phyloP scores from a whole-genome alignment of 1,140 invertebrate species.

The Trichogramma pretiosum region DNA sequence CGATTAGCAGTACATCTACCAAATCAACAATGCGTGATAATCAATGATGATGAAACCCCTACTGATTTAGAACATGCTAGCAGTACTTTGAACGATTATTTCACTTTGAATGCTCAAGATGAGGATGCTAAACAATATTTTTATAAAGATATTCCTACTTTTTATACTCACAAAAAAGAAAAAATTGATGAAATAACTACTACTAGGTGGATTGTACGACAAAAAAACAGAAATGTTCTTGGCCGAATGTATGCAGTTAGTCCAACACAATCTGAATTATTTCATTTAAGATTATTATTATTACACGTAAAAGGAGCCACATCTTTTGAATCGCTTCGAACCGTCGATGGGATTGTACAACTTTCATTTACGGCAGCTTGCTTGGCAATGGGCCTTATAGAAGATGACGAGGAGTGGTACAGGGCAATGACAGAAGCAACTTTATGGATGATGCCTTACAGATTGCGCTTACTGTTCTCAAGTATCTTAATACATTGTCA shows the following conservation, averaged over 20 bases:
- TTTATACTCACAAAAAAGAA: background rate
- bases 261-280: conserved; percentile 25
- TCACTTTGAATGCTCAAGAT: conserved; percentile 9
- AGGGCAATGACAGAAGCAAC: conserved; percentile 4
- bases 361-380: conserved; percentile 30
- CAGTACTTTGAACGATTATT: conserved; percentile 13
- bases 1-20: conserved; percentile 2
- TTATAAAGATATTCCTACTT: conserved; percentile 1
- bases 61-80: background rate
- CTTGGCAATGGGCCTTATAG: conserved; percentile 23
- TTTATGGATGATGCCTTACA: conserved; percentile 10
- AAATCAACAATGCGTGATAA: conserved; percentile 4
- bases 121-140: conserved; percentile 6
- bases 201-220: background rate
- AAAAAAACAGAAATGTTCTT: conserved; percentile 9
- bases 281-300: conserved; percentile 24
- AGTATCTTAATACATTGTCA: conserved; percentile 17
- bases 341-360: conserved; percentile 24
- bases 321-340: conserved; percentile 30
- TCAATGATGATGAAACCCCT: background rate
- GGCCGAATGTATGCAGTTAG: conserved; percentile 18
- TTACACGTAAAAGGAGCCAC: conserved; percentile 23
- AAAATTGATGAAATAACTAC: background rate
- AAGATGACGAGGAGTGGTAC: conserved; percentile 30
- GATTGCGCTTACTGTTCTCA: conserved; percentile 13